A percentile compares a stretch with the other conserved stretches of the same genome.
phyloP scores from a whole-genome alignment of 1,140 invertebrate genomes.

The Tribolium madens region DNA sequence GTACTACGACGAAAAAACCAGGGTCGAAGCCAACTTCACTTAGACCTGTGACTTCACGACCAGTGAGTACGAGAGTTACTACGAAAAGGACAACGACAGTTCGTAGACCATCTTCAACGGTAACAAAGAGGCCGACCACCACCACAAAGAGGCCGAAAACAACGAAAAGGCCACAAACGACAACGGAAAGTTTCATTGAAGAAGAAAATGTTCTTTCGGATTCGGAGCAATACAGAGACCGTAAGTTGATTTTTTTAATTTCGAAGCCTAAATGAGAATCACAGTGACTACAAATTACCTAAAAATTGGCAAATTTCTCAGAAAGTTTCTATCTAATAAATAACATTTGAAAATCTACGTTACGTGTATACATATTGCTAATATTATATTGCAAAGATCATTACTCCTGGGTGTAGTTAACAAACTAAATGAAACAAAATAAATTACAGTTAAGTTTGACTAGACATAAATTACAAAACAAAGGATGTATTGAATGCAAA shows the following conservation, averaged over 20 bases:
- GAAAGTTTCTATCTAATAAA: too few species aligned
- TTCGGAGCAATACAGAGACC: conserved; percentile 72
- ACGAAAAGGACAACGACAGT: conserved; percentile 13
- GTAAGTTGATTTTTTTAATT: conserved; percentile 68
- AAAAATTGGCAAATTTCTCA: too few species aligned
- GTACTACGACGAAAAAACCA: conserved; percentile 58
- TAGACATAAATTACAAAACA: conserved; percentile 1
- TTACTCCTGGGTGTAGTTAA: not conserved
- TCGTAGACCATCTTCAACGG: conserved; percentile 61
- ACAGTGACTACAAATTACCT: too few species aligned
- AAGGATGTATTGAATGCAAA: not conserved
- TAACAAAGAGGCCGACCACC: conserved; percentile 65
- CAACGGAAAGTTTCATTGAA: conserved; percentile 57
- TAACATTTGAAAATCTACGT: too few species aligned
- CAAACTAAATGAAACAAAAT: not conserved
- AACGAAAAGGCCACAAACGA: conserved; percentile 48
- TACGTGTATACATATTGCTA: not conserved
- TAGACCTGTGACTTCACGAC: conserved; percentile 52
- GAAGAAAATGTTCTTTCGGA: conserved; percentile 69
- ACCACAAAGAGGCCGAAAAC: conserved; percentile 57
- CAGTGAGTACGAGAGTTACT: conserved; percentile 38
- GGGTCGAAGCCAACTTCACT: conserved; percentile 64
- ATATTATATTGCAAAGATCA: not conserved
- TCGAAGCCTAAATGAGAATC: not conserved
- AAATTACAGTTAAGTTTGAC: conserved; percentile 20